These are phyloP conservation scores for Pedionomus torquatus DNA, from an alignment of 2,113 vertebrate genomes.

Conservation along the genomic window DNA sequence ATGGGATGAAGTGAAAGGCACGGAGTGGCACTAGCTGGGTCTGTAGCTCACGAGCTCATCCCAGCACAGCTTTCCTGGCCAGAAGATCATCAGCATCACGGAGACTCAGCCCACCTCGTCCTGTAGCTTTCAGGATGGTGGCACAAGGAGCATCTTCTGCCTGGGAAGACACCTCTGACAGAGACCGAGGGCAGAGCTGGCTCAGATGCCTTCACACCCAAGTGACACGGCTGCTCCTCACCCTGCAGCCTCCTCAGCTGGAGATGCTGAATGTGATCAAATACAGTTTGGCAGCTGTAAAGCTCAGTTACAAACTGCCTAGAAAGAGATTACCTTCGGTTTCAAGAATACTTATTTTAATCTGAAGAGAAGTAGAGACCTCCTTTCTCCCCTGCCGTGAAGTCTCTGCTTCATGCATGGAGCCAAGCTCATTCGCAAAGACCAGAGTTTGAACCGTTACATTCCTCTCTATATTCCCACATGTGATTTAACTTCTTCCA, in stretches of 20 bases:
- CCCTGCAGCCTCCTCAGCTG: background rate
- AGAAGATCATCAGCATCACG: background rate
- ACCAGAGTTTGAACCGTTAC: background rate
- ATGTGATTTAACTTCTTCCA: background rate
- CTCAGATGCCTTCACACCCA: background rate
- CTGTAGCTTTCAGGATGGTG: background rate
- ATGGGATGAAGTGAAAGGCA: background rate
- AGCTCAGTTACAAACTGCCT: conserved; percentile 20
- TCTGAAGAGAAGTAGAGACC: background rate
- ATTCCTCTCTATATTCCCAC: background rate
- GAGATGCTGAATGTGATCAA: background rate
- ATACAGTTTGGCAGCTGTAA: conserved; percentile 33
- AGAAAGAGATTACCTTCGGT: background rate
- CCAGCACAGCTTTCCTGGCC: background rate
- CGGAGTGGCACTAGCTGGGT: background rate
- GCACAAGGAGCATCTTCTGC: background rate
- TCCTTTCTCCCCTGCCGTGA: background rate
- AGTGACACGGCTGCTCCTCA: background rate
- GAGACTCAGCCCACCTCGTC: background rate
- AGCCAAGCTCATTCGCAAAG: background rate
- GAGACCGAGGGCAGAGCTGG: background rate
- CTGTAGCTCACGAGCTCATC: background rate
- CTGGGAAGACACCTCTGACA: background rate
- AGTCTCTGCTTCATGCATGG: background rate
- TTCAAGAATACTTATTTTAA: background rate